phyloP scores from a whole-genome alignment of 2,888 invertebrate species.

The Craniophora ligustri region DNA sequence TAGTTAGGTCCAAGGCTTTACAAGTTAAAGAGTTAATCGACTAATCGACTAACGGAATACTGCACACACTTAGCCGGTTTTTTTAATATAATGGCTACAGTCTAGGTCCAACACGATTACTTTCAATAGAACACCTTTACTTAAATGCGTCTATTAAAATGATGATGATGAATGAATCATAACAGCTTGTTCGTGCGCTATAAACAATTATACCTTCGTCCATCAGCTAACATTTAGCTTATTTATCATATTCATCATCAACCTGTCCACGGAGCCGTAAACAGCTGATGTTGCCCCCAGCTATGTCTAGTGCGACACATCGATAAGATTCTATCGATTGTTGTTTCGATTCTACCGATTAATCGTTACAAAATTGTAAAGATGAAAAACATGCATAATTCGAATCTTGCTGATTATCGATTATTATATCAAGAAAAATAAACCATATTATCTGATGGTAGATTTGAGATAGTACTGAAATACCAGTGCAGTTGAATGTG shows the following conservation, averaged over 20 bases:
- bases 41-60: too few relatives aligned
- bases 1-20: too few relatives aligned
- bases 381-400: conserved; percentile 25
- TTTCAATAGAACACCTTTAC: conserved; percentile 1
- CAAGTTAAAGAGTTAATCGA: too few relatives aligned
- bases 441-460: conserved; percentile 1
- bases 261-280: conserved; percentile 32
- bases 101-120: not conserved
- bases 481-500: conserved; percentile 7
- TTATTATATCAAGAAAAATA: conserved; percentile 17
- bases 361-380: conserved; percentile 30
- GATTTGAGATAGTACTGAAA: conserved; percentile 5
- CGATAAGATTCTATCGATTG: conserved; percentile 35
- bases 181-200: conserved; percentile 37
- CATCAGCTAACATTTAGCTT: conserved; percentile 53
- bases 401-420: conserved; percentile 10
- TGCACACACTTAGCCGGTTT: too few relatives aligned
- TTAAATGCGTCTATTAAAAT: conserved; percentile 12
- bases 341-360: conserved; percentile 22
- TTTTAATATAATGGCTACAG: not conserved
- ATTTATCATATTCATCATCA: conserved; percentile 45
- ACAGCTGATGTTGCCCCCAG: conserved; percentile 40
- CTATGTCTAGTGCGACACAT: conserved; percentile 18
- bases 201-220: conserved; percentile 65
- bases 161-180: conserved; percentile 1